Conservation (phyloP, 1,140 invertebrate genomes). For the Oscheius sp. region DNA sequence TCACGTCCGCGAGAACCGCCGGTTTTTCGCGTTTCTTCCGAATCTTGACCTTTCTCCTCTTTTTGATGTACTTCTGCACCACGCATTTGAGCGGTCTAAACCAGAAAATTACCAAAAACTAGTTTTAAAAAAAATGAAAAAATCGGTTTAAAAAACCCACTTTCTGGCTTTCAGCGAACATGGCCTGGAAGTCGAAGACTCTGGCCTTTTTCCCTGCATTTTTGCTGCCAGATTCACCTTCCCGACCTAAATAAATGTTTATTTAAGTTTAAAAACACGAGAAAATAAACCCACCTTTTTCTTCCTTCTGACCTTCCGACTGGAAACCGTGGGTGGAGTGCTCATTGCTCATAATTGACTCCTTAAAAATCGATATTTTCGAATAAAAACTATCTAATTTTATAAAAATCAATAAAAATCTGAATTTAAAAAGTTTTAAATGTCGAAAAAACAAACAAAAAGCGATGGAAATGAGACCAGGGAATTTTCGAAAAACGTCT, state of each 20-base stretch:
- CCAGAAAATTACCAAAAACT: neutral
- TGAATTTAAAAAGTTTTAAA: neutral
- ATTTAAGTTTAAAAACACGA: neutral
- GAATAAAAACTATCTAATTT: neutral
- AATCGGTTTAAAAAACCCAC: neutral
- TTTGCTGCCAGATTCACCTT: too few species aligned
- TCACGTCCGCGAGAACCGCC: neutral
- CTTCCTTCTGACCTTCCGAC: neutral
- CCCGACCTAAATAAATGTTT: too few species aligned
- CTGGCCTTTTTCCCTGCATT: neutral
- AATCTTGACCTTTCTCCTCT: neutral
- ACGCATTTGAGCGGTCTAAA: neutral
- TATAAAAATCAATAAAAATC: neutral
- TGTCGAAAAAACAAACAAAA: neutral
- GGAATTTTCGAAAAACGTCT: too few species aligned
- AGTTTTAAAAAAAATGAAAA: neutral
- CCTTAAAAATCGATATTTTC: too few species aligned
- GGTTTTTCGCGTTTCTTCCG: neutral
- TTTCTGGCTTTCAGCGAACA: neutral
- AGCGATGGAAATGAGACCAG: too few species aligned
- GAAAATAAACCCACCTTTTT: conserved; percentile 2
- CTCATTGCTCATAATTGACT: neutral
- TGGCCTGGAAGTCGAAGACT: neutral
- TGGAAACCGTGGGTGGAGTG: neutral
- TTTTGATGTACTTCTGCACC: neutral